Base-by-base conservation (phyloP, 1,140 invertebrate genomes). In the Tribolium madens region DNA sequence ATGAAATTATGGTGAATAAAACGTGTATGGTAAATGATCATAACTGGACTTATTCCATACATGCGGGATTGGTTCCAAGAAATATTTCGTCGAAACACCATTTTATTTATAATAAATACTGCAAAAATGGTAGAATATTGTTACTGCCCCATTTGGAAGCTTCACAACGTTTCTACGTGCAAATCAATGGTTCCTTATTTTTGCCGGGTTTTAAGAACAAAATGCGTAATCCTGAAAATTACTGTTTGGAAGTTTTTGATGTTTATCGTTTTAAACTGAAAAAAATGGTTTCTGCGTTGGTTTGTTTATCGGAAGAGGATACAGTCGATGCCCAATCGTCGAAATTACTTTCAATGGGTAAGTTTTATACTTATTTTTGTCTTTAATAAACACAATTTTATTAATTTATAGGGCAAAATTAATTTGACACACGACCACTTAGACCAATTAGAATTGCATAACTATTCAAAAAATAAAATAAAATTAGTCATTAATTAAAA, bases 1-100 rank as follows among this genome's bases (percentile, higher is more conserved):
- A 33, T 13, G 57, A 64, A 33, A 64, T 64, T 14, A 64, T 64
- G 57, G 26, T 64, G 6, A 18, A 64, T 33, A 64, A 33, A 64
- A 33, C n/a, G n/a, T 64, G 57, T 14, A 6, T 14, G n/a, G 0
- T 3, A 64, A 13, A 2, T 10, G 17, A 64, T 13, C 12, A 7
- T 13, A n/a, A 13, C 31, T 64, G 21, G 31, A 4, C 31, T 33
- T 33, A 15, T 10, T 3, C 21, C 13, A 3, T 26, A 64, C 31
- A 64, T 7, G 9, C n/a, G 17, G 9, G n/a, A 7, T 21, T 6
- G 10, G 26, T 15, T 14, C 2, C 18, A n/a, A 7, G 1, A 13
- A 13, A 7, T 42, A n/a, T n/a, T 10, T 42, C 36, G n/a, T 42
- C 36, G 7, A 33, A 64, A 5, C 26, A 64, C 12, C 26, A 64